Conservation (phyloP, 2,888 invertebrate genomes). For the Sphecodes monilicornis region DNA sequence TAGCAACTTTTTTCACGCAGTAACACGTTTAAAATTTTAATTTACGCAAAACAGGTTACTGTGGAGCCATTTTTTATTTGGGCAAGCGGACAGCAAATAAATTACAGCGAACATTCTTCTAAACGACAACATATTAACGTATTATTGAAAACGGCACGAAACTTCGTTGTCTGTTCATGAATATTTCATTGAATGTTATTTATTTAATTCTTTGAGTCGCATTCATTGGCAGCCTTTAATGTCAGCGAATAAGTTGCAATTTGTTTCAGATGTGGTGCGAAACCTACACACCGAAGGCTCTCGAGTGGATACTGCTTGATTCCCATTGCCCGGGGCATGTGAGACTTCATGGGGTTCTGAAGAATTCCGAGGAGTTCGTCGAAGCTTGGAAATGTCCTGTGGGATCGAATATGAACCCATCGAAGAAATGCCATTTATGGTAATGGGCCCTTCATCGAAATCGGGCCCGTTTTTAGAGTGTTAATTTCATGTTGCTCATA, state of each 20-base stretch:
- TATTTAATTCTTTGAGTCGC: no score
- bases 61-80: no score
- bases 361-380: slow-evolving; percentile 91
- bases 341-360: slow-evolving; percentile 89
- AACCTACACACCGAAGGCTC: slow-evolving; percentile 87
- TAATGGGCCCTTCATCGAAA: slow-evolving; percentile 53
- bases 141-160: neutral
- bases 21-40: neutral
- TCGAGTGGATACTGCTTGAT: slow-evolving; percentile 89
- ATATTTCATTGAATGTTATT: neutral
- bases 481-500: neutral
- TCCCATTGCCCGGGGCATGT: slow-evolving; percentile 91
- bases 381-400: slow-evolving; percentile 85
- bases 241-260: neutral
- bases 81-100: neutral
- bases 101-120: neutral
- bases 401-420: slow-evolving; percentile 86
- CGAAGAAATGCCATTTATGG: slow-evolving; percentile 85
- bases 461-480: neutral
- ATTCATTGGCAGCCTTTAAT: neutral
- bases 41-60: neutral
- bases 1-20: neutral
- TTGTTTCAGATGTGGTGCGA: slow-evolving; percentile 93
- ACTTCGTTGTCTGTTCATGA: neutral
- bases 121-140: neutral